These are phyloP conservation scores for Sceloporus tristichus DNA, from an alignment of 2,113 vertebrate genomes.

Conservation along the genomic window DNA sequence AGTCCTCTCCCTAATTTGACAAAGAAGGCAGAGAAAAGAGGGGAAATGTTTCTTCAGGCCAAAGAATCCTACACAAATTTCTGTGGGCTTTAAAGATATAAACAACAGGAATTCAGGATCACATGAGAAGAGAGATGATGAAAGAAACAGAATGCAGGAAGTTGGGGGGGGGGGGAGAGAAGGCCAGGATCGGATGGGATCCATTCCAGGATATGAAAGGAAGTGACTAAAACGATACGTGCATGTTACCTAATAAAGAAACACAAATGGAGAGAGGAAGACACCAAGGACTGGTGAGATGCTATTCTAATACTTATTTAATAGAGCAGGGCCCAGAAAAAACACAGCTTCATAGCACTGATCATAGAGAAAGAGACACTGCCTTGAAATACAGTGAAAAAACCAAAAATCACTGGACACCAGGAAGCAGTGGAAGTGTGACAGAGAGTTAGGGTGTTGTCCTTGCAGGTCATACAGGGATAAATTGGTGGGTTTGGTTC, in stretches of 20 bases:
- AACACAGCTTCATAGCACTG: background rate
- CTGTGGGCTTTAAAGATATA: constrained; percentile 61
- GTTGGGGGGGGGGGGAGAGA: constrained; percentile 41
- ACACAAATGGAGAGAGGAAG: constrained; percentile 48
- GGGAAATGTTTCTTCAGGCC: constrained; percentile 57
- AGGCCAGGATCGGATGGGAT: constrained; percentile 58
- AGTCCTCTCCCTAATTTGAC: background rate
- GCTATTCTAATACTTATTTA: constrained; percentile 38
- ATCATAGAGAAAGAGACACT: background rate
- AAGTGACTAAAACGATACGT: constrained; percentile 51
- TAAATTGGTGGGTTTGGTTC: background rate
- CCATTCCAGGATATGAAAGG: constrained; percentile 60
- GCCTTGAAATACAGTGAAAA: background rate
- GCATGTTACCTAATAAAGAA: constrained; percentile 59
- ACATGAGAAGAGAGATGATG: constrained; percentile 66
- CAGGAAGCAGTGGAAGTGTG: background rate
- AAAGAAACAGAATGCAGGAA: constrained; percentile 58
- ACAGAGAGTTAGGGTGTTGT: background rate
- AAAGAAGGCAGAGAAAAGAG: constrained; percentile 32
- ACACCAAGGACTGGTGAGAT: constrained; percentile 19
- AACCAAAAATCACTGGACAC: background rate
- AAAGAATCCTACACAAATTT: constrained; percentile 61
- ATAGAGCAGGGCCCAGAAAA: background rate
- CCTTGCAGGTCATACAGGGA: background rate
- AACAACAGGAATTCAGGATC: constrained; percentile 64